Evolutionary conservation across 1,140 invertebrate species (phyloP), one percentile per base, ranked within the genome.

Genomic region (Batillaria attramentaria): DNA sequence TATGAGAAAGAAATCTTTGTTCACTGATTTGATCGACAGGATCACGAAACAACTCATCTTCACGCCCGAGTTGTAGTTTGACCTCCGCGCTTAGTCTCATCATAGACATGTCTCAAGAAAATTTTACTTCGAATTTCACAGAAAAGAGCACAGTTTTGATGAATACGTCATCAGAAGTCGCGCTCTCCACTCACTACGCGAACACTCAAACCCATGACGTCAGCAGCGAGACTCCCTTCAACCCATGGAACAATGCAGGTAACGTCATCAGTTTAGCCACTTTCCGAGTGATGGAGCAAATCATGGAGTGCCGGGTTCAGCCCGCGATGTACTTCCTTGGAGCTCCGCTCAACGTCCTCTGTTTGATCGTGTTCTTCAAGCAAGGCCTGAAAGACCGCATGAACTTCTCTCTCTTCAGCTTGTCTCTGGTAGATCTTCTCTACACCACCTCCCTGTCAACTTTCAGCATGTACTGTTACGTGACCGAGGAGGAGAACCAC

Each of bases 371-470:
- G 0, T 62, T 62, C 8, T 62, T 28, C 33, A 24, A 31, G n/a
- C 57, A 62, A 31, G 57, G 57, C 3, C 57, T 62, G 2, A 24
- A 31, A 62, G 57, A 62, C 4, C 57, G 4, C n/a, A 62, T 62
- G 57, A 62, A 62, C 57, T 31, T 62, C 57, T 62, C n/a, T 62
- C 57, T 62, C 10, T 62, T 62, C 57, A 28, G 57, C 24, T 31
- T 62, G n/a, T 24, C 57, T 8, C 33, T 62, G 1, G 57, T 62
- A 10, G 57, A 62, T 24, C 8, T 62, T 1, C n/a, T 62, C n/a
- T 62, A 62, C 57, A 6, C 33, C 57, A 62, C 57, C n/a, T 24
- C 6, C 10, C 10, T 28, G 8, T 62, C 33, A 3, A 6, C 33
- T 28, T 13, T 24, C 8, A 31, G 8, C 33, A 28, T n/a, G 13